phyloP scores from a whole-genome alignment of 35 echinoderm and acorn worm genomes.

The Apostichopus japonicus region DNA sequence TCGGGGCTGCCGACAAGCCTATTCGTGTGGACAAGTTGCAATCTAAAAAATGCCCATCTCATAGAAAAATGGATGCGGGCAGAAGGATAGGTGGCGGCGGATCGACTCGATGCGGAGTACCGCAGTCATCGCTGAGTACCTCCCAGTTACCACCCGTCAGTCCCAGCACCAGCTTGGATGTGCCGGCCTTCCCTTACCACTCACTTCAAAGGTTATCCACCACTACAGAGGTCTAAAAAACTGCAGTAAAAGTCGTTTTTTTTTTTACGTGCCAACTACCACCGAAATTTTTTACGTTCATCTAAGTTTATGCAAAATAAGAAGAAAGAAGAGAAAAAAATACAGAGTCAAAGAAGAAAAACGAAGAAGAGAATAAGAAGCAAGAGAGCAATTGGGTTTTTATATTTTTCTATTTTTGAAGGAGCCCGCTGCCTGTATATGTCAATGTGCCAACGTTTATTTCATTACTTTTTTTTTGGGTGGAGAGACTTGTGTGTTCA shows the following conservation, averaged over 20 bases:
- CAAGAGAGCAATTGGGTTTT: neutral
- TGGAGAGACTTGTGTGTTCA: neutral
- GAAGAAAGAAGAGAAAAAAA: neutral
- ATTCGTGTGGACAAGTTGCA: slow-evolving; percentile 41
- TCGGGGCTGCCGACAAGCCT: slow-evolving; percentile 24
- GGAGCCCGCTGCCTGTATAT: slow-evolving; percentile 6
- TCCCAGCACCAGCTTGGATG: slow-evolving; percentile 39
- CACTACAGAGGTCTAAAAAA: slow-evolving; percentile 52
- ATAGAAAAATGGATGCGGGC: slow-evolving; percentile 56
- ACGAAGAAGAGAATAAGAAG: neutral
- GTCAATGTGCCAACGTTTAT: slow-evolving; percentile 39
- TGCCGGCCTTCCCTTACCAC: slow-evolving; percentile 46
- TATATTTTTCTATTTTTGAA: slow-evolving; percentile 55
- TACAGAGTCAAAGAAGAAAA: neutral
- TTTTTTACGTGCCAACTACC: neutral
- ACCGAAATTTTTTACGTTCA: slow-evolving; percentile 6
- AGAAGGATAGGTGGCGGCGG: slow-evolving; percentile 37
- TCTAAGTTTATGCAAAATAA: slow-evolving; percentile 37
- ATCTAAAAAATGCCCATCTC: slow-evolving; percentile 53
- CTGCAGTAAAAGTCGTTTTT: neutral
- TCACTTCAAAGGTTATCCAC: slow-evolving; percentile 51
- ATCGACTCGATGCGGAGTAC: neutral
- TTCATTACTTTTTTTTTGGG: neutral
- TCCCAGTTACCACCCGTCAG: slow-evolving; percentile 28
- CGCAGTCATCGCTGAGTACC: slow-evolving; percentile 52